Evolutionary conservation across 2,113 vertebrate species (phyloP).

Genomic region (Zeus faber): DNA sequence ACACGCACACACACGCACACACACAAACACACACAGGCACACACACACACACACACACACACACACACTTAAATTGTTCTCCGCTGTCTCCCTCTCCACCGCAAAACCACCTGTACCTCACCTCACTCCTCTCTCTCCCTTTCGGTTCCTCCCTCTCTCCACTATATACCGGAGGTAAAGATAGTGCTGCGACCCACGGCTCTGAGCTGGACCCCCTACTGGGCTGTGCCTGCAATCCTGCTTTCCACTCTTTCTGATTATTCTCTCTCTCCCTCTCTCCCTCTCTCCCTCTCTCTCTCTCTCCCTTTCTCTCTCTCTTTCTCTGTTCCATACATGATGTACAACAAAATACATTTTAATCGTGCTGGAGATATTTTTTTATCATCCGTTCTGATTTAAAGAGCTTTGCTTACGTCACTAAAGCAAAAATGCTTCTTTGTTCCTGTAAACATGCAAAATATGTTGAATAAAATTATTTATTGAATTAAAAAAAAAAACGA

Average conservation of each 20-base stretch:
- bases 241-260: constrained; percentile 13
- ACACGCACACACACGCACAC: not conserved
- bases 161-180: too few relatives aligned
- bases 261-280: constrained; percentile 3
- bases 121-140: not conserved
- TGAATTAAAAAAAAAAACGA: too few relatives aligned
- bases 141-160: not conserved
- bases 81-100: not conserved
- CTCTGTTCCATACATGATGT: too few relatives aligned
- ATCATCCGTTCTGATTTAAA: too few relatives aligned
- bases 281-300: constrained; percentile 11
- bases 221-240: constrained; percentile 44
- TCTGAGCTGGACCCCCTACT: constrained; percentile 23
- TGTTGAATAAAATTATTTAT: too few relatives aligned
- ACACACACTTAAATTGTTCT: not conserved
- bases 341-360: too few relatives aligned
- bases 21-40: too few relatives aligned
- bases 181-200: constrained; percentile 19
- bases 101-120: not conserved
- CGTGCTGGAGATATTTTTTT: too few relatives aligned
- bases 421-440: too few relatives aligned
- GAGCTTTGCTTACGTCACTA: too few relatives aligned
- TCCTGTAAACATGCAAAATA: too few relatives aligned
- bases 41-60: not conserved
- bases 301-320: not conserved